Conservation (phyloP, 37 sponge, comb jelly and placozoan species). For the Axinella damicornis region DNA sequence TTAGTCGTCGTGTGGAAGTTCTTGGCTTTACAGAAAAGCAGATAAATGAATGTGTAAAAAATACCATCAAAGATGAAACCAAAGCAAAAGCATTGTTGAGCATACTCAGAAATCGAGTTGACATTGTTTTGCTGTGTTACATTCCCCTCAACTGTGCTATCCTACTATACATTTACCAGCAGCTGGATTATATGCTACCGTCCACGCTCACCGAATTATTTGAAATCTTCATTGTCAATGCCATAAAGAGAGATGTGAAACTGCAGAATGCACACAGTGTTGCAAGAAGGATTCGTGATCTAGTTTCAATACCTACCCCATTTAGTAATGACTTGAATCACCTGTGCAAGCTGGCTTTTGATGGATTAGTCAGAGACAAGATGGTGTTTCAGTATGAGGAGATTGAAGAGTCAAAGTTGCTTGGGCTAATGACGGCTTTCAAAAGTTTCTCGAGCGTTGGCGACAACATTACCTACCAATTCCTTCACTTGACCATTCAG, state of each 20-base stretch:
- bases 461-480: neutral
- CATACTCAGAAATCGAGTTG: neutral
- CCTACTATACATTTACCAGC: neutral
- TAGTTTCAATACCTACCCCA: neutral
- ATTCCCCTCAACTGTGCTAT: neutral
- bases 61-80: neutral
- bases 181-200: neutral
- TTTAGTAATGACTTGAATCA: neutral
- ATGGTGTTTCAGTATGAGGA: neutral
- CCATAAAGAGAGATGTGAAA: neutral
- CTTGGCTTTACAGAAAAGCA: slow-evolving; percentile 10
- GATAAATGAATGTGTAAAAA: neutral
- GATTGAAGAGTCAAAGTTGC: neutral
- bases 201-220: neutral
- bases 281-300: neutral
- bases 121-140: neutral
- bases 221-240: neutral
- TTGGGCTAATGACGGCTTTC: neutral
- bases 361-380: neutral
- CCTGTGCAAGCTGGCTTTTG: slow-evolving; percentile 1
- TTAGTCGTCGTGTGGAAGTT: neutral
- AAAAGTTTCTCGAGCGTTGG: neutral
- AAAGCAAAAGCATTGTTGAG: neutral
- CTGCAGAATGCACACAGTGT: neutral
- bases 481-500: neutral